A percentile compares a stretch with the other conserved stretches of the same genome.
These are phyloP conservation scores for Tauraco hartlaubi DNA, from an alignment of 2,797 vertebrate genomes.

Conservation along the genomic window DNA sequence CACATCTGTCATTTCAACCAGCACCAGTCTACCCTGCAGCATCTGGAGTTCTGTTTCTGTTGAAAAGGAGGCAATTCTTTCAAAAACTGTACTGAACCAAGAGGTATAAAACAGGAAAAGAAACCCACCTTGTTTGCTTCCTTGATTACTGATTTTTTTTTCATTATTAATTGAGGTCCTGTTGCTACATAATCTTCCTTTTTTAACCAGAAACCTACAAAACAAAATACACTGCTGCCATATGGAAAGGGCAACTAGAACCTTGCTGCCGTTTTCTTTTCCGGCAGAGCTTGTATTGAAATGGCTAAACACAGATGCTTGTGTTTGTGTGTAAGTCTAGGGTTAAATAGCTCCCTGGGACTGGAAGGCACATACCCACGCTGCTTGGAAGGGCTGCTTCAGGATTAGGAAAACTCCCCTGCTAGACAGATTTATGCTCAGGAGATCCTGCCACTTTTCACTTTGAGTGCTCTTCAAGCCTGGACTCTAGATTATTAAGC, in stretches of 20 bases:
- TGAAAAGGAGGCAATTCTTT: background rate
- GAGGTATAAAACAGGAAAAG: background rate
- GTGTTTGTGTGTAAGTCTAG: background rate
- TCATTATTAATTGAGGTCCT: background rate
- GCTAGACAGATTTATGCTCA: background rate
- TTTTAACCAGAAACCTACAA: background rate
- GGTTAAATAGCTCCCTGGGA: background rate
- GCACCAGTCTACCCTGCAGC: background rate
- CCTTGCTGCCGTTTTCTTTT: background rate
- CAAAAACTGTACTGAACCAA: background rate
- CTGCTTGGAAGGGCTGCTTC: background rate
- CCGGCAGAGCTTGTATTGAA: background rate
- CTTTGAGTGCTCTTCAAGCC: background rate
- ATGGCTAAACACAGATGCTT: background rate
- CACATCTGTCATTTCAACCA: background rate
- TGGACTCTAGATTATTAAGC: background rate
- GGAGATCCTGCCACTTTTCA: background rate
- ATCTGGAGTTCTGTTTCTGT: background rate
- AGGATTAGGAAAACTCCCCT: background rate
- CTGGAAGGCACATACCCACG: background rate
- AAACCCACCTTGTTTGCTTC: background rate
- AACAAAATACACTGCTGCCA: background rate
- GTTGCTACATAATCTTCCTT: background rate
- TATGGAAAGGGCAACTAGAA: background rate
- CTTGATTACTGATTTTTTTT: background rate